phyloP scores from a whole-genome alignment of 2,888 invertebrate genomes.

The Argyresthia albistria region DNA sequence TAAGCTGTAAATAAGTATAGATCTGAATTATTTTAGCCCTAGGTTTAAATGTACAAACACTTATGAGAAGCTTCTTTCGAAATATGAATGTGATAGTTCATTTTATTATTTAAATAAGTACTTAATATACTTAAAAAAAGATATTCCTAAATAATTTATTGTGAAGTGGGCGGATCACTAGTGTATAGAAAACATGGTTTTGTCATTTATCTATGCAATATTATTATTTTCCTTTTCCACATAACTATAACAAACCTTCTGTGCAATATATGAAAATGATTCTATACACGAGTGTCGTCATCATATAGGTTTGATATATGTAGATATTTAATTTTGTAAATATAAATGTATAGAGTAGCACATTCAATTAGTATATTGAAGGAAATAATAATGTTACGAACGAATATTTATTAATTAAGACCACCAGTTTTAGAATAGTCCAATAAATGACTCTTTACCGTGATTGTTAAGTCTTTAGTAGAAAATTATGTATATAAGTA shows the following conservation, averaged over 20 bases:
- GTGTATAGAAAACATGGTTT: constrained; percentile 11
- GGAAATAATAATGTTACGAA: no score
- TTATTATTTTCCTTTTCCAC: not conserved
- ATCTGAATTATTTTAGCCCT: constrained; percentile 5
- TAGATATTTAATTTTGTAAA: constrained; percentile 34
- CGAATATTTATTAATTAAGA: no score
- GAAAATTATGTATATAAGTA: no score
- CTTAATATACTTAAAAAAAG: constrained; percentile 47
- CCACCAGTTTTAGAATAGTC: no score
- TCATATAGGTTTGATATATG: constrained; percentile 17
- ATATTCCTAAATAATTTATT: constrained; percentile 69
- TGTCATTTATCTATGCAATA: not conserved
- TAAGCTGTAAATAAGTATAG: constrained; percentile 1
- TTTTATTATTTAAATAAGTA: constrained; percentile 66
- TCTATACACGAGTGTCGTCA: constrained; percentile 28
- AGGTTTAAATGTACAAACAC: constrained; percentile 40
- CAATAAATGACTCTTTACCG: no score
- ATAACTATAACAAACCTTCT: no score
- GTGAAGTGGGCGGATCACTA: constrained; percentile 27
- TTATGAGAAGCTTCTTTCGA: constrained; percentile 57
- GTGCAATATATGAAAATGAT: constrained; percentile 23
- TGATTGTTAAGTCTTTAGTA: no score
- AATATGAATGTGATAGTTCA: constrained; percentile 70
- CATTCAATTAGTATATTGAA: no score
- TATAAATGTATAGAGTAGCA: not conserved